Conservation (phyloP, 2,888 invertebrate species). For the Sinohyriopsis cumingii region DNA sequence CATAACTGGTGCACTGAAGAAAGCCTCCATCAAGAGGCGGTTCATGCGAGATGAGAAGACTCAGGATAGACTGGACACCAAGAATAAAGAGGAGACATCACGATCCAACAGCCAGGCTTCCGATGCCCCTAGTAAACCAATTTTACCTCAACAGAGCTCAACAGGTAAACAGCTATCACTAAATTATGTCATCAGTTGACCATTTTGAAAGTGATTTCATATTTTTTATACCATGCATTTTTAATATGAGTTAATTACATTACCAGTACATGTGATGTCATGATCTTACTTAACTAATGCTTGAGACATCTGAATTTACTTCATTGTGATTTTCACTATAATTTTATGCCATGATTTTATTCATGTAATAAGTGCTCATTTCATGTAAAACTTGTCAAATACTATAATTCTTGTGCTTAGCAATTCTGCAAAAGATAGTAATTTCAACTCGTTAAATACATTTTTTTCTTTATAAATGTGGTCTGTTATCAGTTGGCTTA, state of each 20-base stretch:
- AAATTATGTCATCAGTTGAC: background rate
- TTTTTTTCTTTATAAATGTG: too few relatives aligned
- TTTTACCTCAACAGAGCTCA: conserved; percentile 43
- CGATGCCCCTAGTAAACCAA: conserved; percentile 48
- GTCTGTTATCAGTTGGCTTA: too few relatives aligned
- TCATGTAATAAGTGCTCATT: background rate
- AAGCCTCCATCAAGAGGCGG: conserved; percentile 59
- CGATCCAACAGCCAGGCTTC: conserved; percentile 68
- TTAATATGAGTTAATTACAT: too few relatives aligned
- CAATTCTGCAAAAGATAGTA: too few relatives aligned
- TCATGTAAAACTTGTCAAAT: too few relatives aligned
- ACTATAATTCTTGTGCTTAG: too few relatives aligned
- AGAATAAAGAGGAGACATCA: conserved; percentile 54
- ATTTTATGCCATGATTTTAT: background rate
- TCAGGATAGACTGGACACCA: conserved; percentile 50
- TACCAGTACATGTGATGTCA: too few relatives aligned
- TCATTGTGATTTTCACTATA: background rate
- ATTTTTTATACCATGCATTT: too few relatives aligned
- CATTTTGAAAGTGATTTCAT: too few relatives aligned
- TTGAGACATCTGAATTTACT: background rate
- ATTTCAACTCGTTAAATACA: too few relatives aligned
- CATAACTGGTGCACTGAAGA: conserved; percentile 60
- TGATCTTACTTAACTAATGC: background rate
- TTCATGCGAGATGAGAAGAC: conserved; percentile 59
- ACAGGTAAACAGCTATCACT: conserved; percentile 24